Percentiles rank a stretch among this genome's conserved stretches.
phyloP scores from a whole-genome alignment of 2,797 vertebrate species.

The Catharus ustulatus region DNA sequence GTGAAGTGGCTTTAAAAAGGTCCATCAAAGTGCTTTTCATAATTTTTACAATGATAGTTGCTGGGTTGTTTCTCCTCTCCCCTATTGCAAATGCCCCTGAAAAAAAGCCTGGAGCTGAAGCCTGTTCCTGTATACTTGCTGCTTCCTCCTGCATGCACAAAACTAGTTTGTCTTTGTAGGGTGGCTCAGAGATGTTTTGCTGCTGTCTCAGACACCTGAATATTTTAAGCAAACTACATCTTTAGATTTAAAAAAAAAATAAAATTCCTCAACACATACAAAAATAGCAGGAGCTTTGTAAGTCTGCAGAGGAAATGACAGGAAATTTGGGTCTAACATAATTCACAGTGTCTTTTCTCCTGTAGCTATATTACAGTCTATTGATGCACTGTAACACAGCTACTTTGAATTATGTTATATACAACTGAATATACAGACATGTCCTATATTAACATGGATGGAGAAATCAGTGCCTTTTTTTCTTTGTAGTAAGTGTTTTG shows the following conservation, averaged over 20 bases:
- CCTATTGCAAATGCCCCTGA: neutral
- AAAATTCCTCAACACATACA: neutral
- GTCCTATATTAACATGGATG: neutral
- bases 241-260: slow-evolving; percentile 28
- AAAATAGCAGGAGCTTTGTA: neutral
- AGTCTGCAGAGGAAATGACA: neutral
- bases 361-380: neutral
- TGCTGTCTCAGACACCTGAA: slow-evolving; percentile 39
- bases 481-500: slow-evolving; percentile 49
- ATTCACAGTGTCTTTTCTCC: neutral
- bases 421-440: neutral
- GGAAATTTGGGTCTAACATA: neutral
- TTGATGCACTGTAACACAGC: too few relatives aligned
- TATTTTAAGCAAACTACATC: slow-evolving; percentile 52
- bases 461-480: neutral
- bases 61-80: slow-evolving; percentile 9
- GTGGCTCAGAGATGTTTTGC: slow-evolving; percentile 33
- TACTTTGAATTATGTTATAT: neutral
- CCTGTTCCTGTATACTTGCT: neutral
- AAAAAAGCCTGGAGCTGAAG: slow-evolving; percentile 44
- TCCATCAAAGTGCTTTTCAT: slow-evolving; percentile 56
- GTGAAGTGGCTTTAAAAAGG: slow-evolving; percentile 37
- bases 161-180: slow-evolving; percentile 30
- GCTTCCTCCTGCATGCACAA: neutral
- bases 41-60: slow-evolving; percentile 63